phyloP scores from a whole-genome alignment of 2,797 vertebrate species.

The Onychomys leucogaster region DNA sequence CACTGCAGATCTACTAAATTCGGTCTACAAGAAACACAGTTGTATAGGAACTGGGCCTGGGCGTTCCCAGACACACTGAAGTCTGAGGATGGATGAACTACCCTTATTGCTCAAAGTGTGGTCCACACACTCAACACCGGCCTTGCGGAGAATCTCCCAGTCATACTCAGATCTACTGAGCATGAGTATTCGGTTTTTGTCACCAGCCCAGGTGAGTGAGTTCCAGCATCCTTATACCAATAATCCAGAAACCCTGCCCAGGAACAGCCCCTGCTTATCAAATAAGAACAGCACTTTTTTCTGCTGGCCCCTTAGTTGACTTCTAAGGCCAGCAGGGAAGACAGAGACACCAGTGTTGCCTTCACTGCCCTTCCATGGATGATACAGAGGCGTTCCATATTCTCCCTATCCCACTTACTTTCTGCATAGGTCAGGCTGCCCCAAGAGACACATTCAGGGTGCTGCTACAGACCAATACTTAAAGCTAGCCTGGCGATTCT shows the following conservation, averaged over 20 bases:
- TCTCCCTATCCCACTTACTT: neutral
- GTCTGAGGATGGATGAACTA: neutral
- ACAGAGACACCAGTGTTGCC: neutral
- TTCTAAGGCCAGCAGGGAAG: neutral
- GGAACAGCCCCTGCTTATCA: neutral
- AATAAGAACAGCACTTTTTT: neutral
- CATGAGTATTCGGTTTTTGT: neutral
- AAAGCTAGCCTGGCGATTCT: neutral
- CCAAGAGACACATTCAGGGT: neutral
- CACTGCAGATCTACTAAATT: neutral
- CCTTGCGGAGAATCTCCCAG: neutral
- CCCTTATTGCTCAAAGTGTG: neutral
- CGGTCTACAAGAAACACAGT: neutral
- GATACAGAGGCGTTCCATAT: neutral
- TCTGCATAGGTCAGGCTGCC: neutral
- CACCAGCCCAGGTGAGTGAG: neutral
- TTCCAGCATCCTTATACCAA: neutral
- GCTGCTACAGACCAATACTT: neutral
- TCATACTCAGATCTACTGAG: neutral
- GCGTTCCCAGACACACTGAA: neutral
- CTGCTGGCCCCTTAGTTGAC: neutral
- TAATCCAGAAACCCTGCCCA: neutral
- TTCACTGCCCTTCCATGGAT: neutral
- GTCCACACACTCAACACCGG: neutral
- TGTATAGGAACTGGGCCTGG: neutral